Conservation (phyloP, 2,888 invertebrate genomes). For the Petrolisthes manimaculis region DNA sequence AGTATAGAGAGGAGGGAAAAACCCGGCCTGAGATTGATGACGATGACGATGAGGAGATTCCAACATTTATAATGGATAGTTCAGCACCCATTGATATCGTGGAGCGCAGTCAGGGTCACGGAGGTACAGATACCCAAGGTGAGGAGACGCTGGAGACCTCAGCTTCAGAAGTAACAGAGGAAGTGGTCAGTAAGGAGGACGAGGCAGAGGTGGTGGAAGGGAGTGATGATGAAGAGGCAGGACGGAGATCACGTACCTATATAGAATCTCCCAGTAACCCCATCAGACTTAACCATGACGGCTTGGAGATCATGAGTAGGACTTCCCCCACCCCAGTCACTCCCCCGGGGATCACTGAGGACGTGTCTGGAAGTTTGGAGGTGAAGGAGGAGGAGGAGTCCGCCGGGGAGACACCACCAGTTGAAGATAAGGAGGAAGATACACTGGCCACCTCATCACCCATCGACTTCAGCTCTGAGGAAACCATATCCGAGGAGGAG, state of each 20-base stretch:
- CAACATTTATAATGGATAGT: conserved; percentile 21
- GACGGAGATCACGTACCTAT: conserved; percentile 42
- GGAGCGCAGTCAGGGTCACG: conserved; percentile 25
- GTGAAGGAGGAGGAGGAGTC: background rate
- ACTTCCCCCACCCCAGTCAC: conserved; percentile 52
- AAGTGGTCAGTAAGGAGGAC: background rate
- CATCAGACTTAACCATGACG: conserved; percentile 9
- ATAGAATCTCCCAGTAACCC: conserved; percentile 6
- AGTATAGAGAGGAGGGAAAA: background rate
- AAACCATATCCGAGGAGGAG: background rate
- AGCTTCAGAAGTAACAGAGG: background rate
- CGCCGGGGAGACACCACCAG: background rate
- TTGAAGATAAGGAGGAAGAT: background rate
- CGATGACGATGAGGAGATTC: conserved; percentile 22
- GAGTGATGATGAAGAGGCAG: background rate
- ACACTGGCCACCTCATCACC: background rate
- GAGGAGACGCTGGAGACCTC: background rate
- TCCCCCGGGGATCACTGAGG: conserved; percentile 16
- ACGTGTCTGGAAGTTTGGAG: background rate
- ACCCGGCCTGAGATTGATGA: background rate
- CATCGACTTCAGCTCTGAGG: background rate
- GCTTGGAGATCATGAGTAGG: conserved; percentile 52
- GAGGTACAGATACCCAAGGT: background rate
- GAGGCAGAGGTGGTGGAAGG: background rate
- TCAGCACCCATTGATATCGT: conserved; percentile 28